phyloP scores from a whole-genome alignment of 2,113 vertebrate genomes.

The Gallinago paraguaiae region DNA sequence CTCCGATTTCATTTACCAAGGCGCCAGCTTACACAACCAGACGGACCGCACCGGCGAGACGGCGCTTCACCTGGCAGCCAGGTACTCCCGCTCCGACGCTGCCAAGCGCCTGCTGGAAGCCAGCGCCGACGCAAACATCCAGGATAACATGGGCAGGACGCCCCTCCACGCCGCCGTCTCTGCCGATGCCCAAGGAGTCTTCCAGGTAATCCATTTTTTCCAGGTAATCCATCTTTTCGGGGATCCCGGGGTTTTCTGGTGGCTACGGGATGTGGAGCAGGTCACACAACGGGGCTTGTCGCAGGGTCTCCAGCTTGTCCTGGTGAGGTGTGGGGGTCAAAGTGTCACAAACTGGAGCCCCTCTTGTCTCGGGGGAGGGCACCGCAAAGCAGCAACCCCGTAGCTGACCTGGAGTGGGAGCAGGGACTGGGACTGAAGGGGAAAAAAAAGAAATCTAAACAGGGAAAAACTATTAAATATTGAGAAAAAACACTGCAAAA shows the following conservation, averaged over 20 bases:
- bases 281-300: rapidly evolving
- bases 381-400: background rate
- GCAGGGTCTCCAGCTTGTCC: background rate
- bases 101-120: slow-evolving; percentile 97
- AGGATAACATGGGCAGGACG: slow-evolving; percentile 97
- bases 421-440: slow-evolving; percentile 74
- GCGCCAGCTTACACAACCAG: slow-evolving; percentile 96
- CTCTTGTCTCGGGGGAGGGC: background rate
- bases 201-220: slow-evolving; percentile 87
- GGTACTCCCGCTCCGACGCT: slow-evolving; percentile 94
- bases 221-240: slow-evolving; percentile 75
- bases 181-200: slow-evolving; percentile 93
- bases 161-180: slow-evolving; percentile 94
- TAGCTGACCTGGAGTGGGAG: rapidly evolving
- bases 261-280: rapidly evolving
- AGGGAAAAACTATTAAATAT: slow-evolving; percentile 94
- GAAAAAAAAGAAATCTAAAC: slow-evolving; percentile 90
- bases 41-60: slow-evolving; percentile 97
- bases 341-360: rapidly evolving
- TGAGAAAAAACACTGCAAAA: slow-evolving; percentile 99
- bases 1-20: slow-evolving; percentile 97
- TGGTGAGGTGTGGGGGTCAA: rapidly evolving
- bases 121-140: slow-evolving; percentile 94
- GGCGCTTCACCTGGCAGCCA: slow-evolving; percentile 91
- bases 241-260: rapidly evolving